Percentiles rank a stretch among this genome's conserved stretches.
phyloP scores from a whole-genome alignment of 2,113 vertebrate species.

The Menidia beryllina region DNA sequence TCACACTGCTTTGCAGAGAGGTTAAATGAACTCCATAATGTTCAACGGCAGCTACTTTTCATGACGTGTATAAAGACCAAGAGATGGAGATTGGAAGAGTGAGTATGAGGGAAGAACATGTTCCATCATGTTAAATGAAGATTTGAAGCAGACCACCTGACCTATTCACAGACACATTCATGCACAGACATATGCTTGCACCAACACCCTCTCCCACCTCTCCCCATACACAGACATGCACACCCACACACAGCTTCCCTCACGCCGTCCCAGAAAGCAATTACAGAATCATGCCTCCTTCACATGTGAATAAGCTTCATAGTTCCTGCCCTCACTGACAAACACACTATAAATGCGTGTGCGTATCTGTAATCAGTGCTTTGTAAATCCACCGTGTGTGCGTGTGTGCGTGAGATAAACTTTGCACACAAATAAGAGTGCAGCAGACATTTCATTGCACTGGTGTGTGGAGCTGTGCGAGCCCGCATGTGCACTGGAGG shows the following conservation, averaged over 20 bases:
- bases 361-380: neutral
- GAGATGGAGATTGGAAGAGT: constrained; percentile 5
- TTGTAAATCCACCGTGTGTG: constrained; percentile 33
- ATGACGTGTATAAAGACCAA: neutral
- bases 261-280: constrained; percentile 40
- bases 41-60: neutral
- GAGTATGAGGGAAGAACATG: constrained; percentile 21
- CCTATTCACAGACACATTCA: constrained; percentile 12
- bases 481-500: constrained; percentile 52
- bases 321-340: constrained; percentile 48
- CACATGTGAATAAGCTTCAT: constrained; percentile 58
- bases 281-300: constrained; percentile 53
- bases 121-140: constrained; percentile 26
- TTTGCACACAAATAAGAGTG: constrained; percentile 21
- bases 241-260: constrained; percentile 19
- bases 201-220: neutral
- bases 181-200: neutral
- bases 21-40: neutral
- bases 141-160: constrained; percentile 43
- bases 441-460: constrained; percentile 31
- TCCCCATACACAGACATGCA: neutral
- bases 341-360: constrained; percentile 53
- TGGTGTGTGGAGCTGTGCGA: constrained; percentile 1
- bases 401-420: constrained; percentile 43
- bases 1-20: neutral